Base-by-base conservation (phyloP, 1,140 invertebrate genomes). In the Solenopsis fugax region DNA sequence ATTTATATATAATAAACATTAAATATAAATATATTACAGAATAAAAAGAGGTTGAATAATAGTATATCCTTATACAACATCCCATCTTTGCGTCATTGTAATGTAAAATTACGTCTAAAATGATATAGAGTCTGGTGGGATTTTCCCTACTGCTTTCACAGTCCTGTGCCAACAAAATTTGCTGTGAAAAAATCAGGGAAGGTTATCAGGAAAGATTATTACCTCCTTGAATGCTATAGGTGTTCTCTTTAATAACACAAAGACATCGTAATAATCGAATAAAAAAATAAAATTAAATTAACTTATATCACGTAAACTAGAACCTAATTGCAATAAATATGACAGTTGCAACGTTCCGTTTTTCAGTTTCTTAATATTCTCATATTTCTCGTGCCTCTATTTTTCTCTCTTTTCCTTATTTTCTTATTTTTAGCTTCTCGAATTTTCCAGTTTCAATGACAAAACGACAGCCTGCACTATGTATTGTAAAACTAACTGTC, bases 81-180 rank as follows among this genome's bases (percentile, higher is more conserved):
- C 16, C 52, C 10, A 29, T 60, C 58, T 58, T 21, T 76, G 37
- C 37, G 13, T 58, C 73, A 76, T 76, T 60, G 48, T 76, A 29
- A 76, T 76, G 56, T 76, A 58, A 60, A 76, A 56, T 58, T 76
- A 76, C 29, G 41, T 69, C 21, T 69, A 69, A 69, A 69, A 64
- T 78, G 54, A 64, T 64, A 78, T 45, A 37, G 37, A 18, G 58
- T 78, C 21, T 78, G 37, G n/a, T 52, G 45, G 48, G 21, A 78
- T 62, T 64, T 45, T 64, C 58, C 9, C 4, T 29, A 16, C 34
- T 60, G n/a, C 52, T 58, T 69, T 69, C 65, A 41, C 65, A 50
- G 13, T 29, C 16, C 21, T 21, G 60, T 52, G 18, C 29, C 75
- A 24, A 69, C 13, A 80, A 80, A 80, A 80, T 69, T 80, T 50